Evolutionary conservation across 2,797 vertebrate genomes (phyloP), one percentile per base, ranked within the genome.

Genomic region (Pseudochaenichthys georgianus): DNA sequence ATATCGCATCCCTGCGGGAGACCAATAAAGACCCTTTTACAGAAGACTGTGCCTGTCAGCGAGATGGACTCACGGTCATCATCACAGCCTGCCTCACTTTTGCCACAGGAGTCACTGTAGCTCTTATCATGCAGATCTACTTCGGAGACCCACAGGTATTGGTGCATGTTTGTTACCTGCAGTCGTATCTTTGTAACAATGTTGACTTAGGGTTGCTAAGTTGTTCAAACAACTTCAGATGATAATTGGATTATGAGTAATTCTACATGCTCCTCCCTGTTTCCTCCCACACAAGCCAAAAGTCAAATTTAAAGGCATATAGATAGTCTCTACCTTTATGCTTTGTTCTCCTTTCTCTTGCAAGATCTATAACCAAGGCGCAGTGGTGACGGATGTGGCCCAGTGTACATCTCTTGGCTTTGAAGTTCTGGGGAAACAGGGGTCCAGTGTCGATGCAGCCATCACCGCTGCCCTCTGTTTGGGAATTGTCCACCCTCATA

Each of bases 81-180:
- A 96, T 99, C 91, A 99, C 98, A 0, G 98, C 98, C 82, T 98
- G 98, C 84, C 95, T 99, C 75, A 99, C 98, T 59, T 99, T 99
- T 0, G 98, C 98, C 74, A 97, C 94, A 0, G 98, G 97, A 0
- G 97, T 99, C 86, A 99, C 98, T 0, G 93, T 99, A 50, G 98
- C 98, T 7, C 96, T 99, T 45, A 95, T 99, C 81, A 96, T 99
- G 95, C 98, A 99, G 94, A 98, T 99, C 91, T 99, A 99, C 90
- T 97, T 99, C 59, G 98, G 98, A 71, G 97, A 98, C 82, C 97
- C 97, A 58, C 98, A 99, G 97, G 93, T 93, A 77, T 3, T 45
- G 1, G 9, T 67, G 93, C 15, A 13, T 58, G 31, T 62, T 13
- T 57, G 28, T 43, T 48, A 13, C 65, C 5, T 43, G 41, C 11